Base-by-base conservation (phyloP, 2,888 invertebrate genomes). In the Latrodectus elegans region DNA sequence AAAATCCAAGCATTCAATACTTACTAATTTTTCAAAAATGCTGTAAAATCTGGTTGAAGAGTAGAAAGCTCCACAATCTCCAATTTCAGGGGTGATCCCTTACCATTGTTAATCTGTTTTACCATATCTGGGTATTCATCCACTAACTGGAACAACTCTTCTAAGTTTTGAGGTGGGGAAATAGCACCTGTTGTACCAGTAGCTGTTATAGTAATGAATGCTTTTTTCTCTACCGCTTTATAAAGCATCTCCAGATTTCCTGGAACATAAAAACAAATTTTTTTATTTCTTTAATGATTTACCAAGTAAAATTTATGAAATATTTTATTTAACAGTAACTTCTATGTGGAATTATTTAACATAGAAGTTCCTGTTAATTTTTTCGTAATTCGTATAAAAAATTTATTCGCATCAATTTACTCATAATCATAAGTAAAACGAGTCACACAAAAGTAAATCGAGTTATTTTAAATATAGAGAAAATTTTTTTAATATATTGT, bases 221-320 rank as follows among this genome's bases (percentile, higher is more conserved):
- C 38, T 8, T 68, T 80, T 15, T 64, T 70, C 10, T 53, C 38
- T 4, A 86, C 15, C 49, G 55, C 64, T 51, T 80, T 26, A 14
- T 52, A 67, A 4, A 86, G 14, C 65, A 76, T 86, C 9, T 86
- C 86, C n/a, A 86, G 55, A 38, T 75, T 65, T 8, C 84, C 84
- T 84, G 17, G 1, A 60, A 64, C 3, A 4, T 17, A 65, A 65
- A 65, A 4, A 8, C 3, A 15, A 15, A n/a, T 15, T 1, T 65
- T 14, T 17, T 4, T 17, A 17, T 38, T 38, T 6, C 38, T 38
- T 38, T 38, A 38, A 38, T 38, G 38, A 38, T 38, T 38, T 38
- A 38, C 6, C 4, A 38, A 38, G 4, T 38, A 38, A 38, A 38
- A 38, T 38, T 38, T 38, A 38, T 38, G 38, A 38, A 38, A 38